Conservation (phyloP, 2,888 invertebrate species). For the Euproctis similis region DNA sequence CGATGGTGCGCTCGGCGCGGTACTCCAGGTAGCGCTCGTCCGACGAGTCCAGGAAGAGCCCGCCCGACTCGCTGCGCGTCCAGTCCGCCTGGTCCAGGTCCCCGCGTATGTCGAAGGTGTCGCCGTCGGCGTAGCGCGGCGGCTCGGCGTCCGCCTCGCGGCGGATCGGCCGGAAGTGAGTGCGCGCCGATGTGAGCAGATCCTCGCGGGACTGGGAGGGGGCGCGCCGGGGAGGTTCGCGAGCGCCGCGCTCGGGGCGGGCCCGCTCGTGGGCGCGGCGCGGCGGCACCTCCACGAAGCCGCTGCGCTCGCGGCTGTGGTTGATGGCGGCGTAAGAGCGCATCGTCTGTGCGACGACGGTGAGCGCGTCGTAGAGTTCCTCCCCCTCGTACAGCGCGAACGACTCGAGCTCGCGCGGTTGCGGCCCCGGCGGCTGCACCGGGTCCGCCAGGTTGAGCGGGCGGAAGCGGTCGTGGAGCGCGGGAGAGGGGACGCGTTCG, state of each 20-base stretch:
- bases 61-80: slow-evolving; percentile 80
- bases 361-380: slow-evolving; percentile 55
- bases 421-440: slow-evolving; percentile 23
- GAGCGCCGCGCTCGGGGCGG: slow-evolving; percentile 56
- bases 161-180: slow-evolving; percentile 68
- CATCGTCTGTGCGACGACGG: slow-evolving; percentile 52
- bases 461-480: slow-evolving; percentile 34
- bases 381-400: slow-evolving; percentile 54
- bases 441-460: slow-evolving; percentile 33
- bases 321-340: slow-evolving; percentile 76
- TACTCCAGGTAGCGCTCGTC: slow-evolving; percentile 73
- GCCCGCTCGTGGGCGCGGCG: slow-evolving; percentile 73
- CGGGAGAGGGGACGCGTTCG: slow-evolving; percentile 29
- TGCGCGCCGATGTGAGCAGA: slow-evolving; percentile 8
- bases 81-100: slow-evolving; percentile 79
- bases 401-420: slow-evolving; percentile 34
- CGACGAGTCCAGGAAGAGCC: slow-evolving; percentile 72
- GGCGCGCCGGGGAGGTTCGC: slow-evolving; percentile 72
- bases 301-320: slow-evolving; percentile 77
- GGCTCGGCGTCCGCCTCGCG: slow-evolving; percentile 58
- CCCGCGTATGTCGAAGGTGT: slow-evolving; percentile 80
- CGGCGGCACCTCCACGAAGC: slow-evolving; percentile 77
- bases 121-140: slow-evolving; percentile 79
- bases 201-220: slow-evolving; percentile 38
- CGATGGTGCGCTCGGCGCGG: slow-evolving; percentile 52